These are phyloP conservation scores for Chorisops tibialis DNA, from an alignment of 2,888 invertebrate species.

Conservation along the genomic window DNA sequence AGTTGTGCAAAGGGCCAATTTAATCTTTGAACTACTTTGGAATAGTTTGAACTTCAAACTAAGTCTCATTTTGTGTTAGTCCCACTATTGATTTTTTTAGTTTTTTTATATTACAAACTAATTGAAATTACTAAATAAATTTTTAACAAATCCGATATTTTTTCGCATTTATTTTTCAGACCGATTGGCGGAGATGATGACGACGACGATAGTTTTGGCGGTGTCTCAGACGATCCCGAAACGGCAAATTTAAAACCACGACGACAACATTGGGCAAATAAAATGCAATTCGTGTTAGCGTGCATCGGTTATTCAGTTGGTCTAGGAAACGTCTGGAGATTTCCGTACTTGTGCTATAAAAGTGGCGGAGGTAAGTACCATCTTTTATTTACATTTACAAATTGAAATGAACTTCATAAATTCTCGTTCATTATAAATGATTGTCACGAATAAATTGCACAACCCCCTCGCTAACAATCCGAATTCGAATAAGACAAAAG, in stretches of 20 bases:
- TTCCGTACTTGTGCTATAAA: constrained; percentile 88
- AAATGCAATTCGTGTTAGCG: constrained; percentile 83
- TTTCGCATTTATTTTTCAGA: constrained; percentile 50
- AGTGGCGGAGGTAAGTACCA: constrained; percentile 63
- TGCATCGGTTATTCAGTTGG: constrained; percentile 88
- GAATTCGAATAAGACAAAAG: too few relatives aligned
- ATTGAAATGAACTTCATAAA: too few relatives aligned
- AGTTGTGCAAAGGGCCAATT: too few relatives aligned
- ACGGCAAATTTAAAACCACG: constrained; percentile 70
- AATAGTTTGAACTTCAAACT: too few relatives aligned
- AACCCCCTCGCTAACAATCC: too few relatives aligned
- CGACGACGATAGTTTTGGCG: constrained; percentile 72
- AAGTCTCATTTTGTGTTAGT: too few relatives aligned
- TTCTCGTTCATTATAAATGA: too few relatives aligned
- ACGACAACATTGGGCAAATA: constrained; percentile 82
- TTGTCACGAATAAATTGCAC: too few relatives aligned
- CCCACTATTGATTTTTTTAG: too few relatives aligned
- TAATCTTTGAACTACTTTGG: too few relatives aligned
- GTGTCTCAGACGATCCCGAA: constrained; percentile 66
- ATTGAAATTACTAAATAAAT: not conserved
- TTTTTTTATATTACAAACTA: not conserved
- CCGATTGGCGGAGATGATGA: constrained; percentile 75
- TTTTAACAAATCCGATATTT: not conserved
- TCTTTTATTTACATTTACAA: not conserved
- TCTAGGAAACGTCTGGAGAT: constrained; percentile 86